phyloP scores from a whole-genome alignment of 2,797 vertebrate genomes.

The Bradypodion ventrale region DNA sequence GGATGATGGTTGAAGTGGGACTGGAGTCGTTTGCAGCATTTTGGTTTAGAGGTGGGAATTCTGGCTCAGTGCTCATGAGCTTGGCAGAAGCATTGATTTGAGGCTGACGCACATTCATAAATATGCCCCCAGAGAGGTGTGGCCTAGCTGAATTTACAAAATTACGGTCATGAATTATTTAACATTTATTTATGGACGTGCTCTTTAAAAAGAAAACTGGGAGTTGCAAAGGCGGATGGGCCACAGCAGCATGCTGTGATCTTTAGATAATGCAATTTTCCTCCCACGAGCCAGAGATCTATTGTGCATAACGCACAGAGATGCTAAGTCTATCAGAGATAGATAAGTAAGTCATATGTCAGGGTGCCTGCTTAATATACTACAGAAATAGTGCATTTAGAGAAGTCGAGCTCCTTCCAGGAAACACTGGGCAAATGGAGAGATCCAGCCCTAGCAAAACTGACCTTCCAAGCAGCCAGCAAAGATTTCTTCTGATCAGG shows the following conservation, averaged over 20 bases:
- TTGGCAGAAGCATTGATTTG: constrained; percentile 89
- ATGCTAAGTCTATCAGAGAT: constrained; percentile 65
- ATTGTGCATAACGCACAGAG: constrained; percentile 49
- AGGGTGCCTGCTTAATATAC: constrained; percentile 46
- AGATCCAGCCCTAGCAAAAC: constrained; percentile 28
- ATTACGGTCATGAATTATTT: constrained; percentile 98
- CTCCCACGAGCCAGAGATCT: constrained; percentile 45
- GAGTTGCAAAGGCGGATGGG: constrained; percentile 75
- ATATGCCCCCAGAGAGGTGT: constrained; percentile 87
- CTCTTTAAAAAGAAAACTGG: constrained; percentile 77
- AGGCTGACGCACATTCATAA: constrained; percentile 78
- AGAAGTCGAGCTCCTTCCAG: constrained; percentile 40
- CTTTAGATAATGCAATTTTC: constrained; percentile 77
- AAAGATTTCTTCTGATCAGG: neutral
- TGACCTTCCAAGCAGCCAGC: constrained; percentile 17
- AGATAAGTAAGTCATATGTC: constrained; percentile 62
- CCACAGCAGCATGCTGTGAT: constrained; percentile 65
- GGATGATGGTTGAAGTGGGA: constrained; percentile 86
- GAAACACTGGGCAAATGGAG: constrained; percentile 53
- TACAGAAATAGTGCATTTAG: constrained; percentile 34
- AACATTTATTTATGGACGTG: constrained; percentile 85
- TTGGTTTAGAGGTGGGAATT: constrained; percentile 84
- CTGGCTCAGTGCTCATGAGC: constrained; percentile 79
- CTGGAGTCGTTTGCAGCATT: constrained; percentile 84
- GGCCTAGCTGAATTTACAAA: constrained; percentile 85